Evolutionary conservation across 2,113 vertebrate genomes (phyloP).

Genomic region (Carassius auratus): DNA sequence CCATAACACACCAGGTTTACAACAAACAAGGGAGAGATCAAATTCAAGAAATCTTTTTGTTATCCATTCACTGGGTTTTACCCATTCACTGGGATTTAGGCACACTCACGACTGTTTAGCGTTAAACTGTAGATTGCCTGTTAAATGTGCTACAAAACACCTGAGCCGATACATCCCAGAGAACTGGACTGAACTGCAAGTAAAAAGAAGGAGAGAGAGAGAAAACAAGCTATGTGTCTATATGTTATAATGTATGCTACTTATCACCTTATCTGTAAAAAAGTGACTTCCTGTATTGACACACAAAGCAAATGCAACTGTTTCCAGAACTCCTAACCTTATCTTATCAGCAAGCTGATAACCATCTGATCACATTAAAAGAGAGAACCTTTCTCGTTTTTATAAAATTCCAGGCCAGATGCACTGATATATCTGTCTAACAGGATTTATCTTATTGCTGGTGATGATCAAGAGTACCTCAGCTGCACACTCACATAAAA

Average conservation of each 20-base stretch:
- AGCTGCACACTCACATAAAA: background rate
- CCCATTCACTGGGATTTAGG: background rate
- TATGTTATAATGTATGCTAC: background rate
- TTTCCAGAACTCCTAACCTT: constrained; percentile 27
- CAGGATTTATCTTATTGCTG: background rate
- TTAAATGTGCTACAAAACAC: constrained; percentile 87
- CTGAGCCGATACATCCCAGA: constrained; percentile 86
- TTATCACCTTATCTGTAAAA: constrained; percentile 39
- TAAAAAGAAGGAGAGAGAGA: background rate
- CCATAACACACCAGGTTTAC: background rate
- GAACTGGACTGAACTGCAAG: constrained; percentile 81
- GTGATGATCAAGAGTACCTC: background rate
- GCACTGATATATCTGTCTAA: background rate
- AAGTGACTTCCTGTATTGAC: constrained; percentile 23
- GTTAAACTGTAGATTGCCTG: constrained; percentile 73
- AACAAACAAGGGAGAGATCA: background rate
- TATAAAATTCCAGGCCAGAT: constrained; percentile 41
- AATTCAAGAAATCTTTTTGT: background rate
- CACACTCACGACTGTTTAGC: constrained; percentile 35
- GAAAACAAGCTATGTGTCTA: background rate
- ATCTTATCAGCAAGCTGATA: constrained; percentile 51
- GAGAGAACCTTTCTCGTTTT: background rate
- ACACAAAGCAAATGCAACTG: constrained; percentile 10
- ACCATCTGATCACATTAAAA: constrained; percentile 38
- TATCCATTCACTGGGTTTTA: background rate